Conservation (phyloP, 2,888 invertebrate species). For the Acanthoscelides obtectus region DNA sequence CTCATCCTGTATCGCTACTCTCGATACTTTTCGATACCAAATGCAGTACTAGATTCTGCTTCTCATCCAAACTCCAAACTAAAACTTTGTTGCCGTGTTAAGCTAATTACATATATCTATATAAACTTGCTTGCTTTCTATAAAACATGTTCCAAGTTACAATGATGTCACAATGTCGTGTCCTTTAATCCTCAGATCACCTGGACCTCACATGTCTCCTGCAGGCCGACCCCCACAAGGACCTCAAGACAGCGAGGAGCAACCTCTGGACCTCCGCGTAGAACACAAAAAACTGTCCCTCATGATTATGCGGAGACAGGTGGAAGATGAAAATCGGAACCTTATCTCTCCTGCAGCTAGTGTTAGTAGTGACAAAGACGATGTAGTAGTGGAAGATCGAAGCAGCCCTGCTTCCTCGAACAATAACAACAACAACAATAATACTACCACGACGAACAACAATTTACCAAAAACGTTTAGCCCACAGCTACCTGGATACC, state of each 20-base stretch:
- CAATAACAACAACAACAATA: slow-evolving; percentile 26
- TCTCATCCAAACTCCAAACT: too few species aligned
- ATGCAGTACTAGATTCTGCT: too few species aligned
- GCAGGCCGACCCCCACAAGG: slow-evolving; percentile 54
- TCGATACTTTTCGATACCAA: too few species aligned
- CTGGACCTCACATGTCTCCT: slow-evolving; percentile 55
- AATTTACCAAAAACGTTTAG: slow-evolving; percentile 36
- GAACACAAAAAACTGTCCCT: slow-evolving; percentile 69
- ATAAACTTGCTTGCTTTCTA: neutral
- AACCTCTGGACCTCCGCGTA: slow-evolving; percentile 83
- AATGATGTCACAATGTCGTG: neutral
- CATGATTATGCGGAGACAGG: slow-evolving; percentile 48
- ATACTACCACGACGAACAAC: slow-evolving; percentile 26
- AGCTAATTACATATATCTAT: too few species aligned
- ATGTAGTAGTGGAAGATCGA: slow-evolving; percentile 38
- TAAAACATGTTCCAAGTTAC: slow-evolving; percentile 4
- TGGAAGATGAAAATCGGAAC: slow-evolving; percentile 88
- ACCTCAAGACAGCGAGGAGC: slow-evolving; percentile 56
- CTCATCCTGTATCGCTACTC: too few species aligned
- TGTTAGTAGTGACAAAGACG: slow-evolving; percentile 42
- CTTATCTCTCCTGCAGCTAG: slow-evolving; percentile 60
- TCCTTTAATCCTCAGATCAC: slow-evolving; percentile 29
- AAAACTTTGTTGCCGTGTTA: too few species aligned
- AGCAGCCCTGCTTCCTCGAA: slow-evolving; percentile 33
- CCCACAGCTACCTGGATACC: slow-evolving; percentile 43